Percentiles rank a stretch among this genome's conserved stretches.
phyloP scores from a whole-genome alignment of 1,140 invertebrate species.

The Antheraea mylitta region DNA sequence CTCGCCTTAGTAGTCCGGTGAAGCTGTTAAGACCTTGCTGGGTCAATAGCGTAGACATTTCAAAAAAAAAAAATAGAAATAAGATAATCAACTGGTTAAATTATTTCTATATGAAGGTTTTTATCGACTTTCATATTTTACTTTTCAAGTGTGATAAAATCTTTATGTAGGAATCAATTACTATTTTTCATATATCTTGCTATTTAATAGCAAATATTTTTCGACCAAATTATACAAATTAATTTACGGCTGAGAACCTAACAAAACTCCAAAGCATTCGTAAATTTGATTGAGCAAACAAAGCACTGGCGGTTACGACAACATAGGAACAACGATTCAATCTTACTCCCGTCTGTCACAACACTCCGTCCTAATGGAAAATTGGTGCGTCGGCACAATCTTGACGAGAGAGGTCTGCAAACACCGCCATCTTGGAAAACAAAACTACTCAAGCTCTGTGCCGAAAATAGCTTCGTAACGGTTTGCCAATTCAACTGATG shows the following conservation, averaged over 20 bases:
- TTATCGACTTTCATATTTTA: no score
- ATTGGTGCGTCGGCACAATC: constrained; percentile 39
- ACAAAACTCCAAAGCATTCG: constrained; percentile 4
- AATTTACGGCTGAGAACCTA: background rate
- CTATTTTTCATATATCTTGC: background rate
- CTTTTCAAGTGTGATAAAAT: no score
- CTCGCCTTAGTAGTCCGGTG: no score
- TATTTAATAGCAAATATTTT: background rate
- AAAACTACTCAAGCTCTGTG: constrained; percentile 11
- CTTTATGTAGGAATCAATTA: no score
- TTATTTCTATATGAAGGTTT: no score
- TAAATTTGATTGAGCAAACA: constrained; percentile 41
- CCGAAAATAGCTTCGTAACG: constrained; percentile 2
- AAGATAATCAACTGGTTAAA: no score
- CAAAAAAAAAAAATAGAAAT: no score
- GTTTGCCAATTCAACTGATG: background rate
- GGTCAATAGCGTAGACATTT: no score
- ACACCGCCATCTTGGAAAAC: constrained; percentile 40
- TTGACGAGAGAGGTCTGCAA: constrained; percentile 37
- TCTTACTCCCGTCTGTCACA: constrained; percentile 36
- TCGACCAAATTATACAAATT: background rate
- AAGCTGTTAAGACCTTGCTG: no score
- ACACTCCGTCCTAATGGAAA: constrained; percentile 46
- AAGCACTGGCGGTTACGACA: constrained; percentile 31
- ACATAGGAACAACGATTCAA: constrained; percentile 43